Base-by-base conservation (phyloP, 2,888 invertebrate genomes). In the Deilephila elpenor region DNA sequence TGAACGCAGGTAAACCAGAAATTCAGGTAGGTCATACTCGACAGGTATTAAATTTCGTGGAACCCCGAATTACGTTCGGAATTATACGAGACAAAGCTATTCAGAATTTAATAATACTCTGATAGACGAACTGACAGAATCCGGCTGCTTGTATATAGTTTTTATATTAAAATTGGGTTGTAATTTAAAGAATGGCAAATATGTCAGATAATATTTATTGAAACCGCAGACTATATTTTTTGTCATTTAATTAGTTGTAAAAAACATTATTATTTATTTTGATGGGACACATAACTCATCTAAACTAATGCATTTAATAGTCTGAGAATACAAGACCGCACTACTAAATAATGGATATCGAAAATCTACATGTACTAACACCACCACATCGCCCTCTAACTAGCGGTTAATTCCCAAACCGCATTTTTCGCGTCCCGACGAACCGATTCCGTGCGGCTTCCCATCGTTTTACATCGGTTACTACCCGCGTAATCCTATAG, bases 21-120 rank as follows among this genome's bases (percentile, higher is more conserved):
- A 56, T 7, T 5, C n/a, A n/a, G 19, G n/a, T 56, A 6, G 56
- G 25, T 25, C 25, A 25, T 25, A 25, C 25, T 25, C 25, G 25
- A 25, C 25, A 25, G 5, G n/a, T 56, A n/a, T 56, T 19, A 56
- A n/a, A n/a, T 56, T 56, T 56, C 56, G 56, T 34, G 34, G n/a
- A 71, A 34, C 64, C 77, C 77, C 74, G 78, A 80, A 80, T 78
- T 79, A 83, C 82, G 83, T 79, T 83, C 82, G 44, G 44, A 14
- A 14, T 79, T 71, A 77, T 74, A 75, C 74, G 76, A 81, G 83
- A 84, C 79, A 80, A 83, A 81, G 19, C 5, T 75, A 82, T 77
- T 83, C 82, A 80, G 81, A 83, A 83, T 77, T 84, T 78, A 76
- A 81, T 80, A 81, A 80, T 81, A 83, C 75, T 82, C 77, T 83